Evolutionary conservation across 2,113 vertebrate species (phyloP).

Genomic region (Anoplopoma fimbria): DNA sequence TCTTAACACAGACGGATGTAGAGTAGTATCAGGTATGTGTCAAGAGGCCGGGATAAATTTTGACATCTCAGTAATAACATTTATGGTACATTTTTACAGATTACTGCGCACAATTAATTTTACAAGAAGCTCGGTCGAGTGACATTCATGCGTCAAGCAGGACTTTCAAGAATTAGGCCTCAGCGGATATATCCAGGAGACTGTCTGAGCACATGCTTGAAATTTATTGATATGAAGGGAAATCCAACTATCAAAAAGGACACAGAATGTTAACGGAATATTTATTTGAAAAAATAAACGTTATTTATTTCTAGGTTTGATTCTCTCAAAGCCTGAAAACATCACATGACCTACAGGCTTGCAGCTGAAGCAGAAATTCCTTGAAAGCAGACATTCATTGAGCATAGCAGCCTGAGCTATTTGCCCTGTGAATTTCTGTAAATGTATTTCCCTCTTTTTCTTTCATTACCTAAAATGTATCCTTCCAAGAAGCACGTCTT

Average conservation of each 20-base stretch:
- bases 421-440: background rate
- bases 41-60: conserved; percentile 62
- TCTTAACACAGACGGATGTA: conserved; percentile 77
- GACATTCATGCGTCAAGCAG: conserved; percentile 58
- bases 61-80: conserved; percentile 69
- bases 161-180: conserved; percentile 49
- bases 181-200: conserved; percentile 42
- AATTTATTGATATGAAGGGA: conserved; percentile 52
- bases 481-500: background rate
- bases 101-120: conserved; percentile 62
- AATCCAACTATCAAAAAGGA: conserved; percentile 26
- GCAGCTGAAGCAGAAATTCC: conserved; percentile 15
- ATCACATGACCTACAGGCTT: background rate
- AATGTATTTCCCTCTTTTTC: conserved; percentile 3
- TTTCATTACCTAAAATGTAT: conserved; percentile 20
- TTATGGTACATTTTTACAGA: conserved; percentile 72
- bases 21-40: conserved; percentile 78
- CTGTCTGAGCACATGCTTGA: conserved; percentile 38
- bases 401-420: background rate
- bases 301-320: conserved; percentile 1
- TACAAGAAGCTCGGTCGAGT: conserved; percentile 57
- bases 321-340: background rate
- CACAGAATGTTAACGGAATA: conserved; percentile 8
- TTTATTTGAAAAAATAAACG: conserved; percentile 10
- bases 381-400: conserved; percentile 24